Conservation (phyloP, 1,140 invertebrate genomes). For the Cydia strobilella region DNA sequence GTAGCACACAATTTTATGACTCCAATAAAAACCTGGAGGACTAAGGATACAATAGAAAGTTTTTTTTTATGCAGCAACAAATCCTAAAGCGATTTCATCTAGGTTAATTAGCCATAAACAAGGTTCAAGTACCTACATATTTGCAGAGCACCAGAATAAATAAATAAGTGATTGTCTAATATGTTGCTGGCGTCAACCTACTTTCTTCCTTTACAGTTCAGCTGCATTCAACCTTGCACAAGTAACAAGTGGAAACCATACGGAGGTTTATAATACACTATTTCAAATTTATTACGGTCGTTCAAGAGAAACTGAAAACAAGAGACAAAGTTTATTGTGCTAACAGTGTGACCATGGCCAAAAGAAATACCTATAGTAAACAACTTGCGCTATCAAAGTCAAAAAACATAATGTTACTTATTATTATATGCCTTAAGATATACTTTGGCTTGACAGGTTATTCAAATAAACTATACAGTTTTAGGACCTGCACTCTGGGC, state of each 20-base stretch:
- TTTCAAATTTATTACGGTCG: constrained; percentile 70
- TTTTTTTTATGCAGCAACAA: background rate
- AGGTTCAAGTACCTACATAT: background rate
- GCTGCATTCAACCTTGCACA: constrained; percentile 34
- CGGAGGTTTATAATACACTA: constrained; percentile 46
- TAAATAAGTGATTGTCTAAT: constrained; percentile 15
- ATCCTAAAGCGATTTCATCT: background rate
- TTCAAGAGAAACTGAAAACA: constrained; percentile 47
- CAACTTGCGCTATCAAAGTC: background rate
- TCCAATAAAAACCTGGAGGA: background rate
- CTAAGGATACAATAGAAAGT: background rate
- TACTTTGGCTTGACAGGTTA: constrained; percentile 20
- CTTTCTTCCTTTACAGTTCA: constrained; percentile 45
- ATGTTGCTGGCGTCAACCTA: constrained; percentile 32
- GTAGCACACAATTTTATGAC: too few species aligned
- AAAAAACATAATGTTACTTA: constrained; percentile 39
- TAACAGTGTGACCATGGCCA: constrained; percentile 57
- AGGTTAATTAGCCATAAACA: background rate
- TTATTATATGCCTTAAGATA: constrained; percentile 27
- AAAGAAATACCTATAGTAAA: constrained; percentile 60
- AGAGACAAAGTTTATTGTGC: constrained; percentile 60
- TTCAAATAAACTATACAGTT: constrained; percentile 23
- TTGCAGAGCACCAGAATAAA: background rate
- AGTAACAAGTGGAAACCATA: constrained; percentile 49
- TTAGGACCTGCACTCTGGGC: constrained; percentile 53